Conservation (phyloP, 2,888 invertebrate species). For the Spisula solida region DNA sequence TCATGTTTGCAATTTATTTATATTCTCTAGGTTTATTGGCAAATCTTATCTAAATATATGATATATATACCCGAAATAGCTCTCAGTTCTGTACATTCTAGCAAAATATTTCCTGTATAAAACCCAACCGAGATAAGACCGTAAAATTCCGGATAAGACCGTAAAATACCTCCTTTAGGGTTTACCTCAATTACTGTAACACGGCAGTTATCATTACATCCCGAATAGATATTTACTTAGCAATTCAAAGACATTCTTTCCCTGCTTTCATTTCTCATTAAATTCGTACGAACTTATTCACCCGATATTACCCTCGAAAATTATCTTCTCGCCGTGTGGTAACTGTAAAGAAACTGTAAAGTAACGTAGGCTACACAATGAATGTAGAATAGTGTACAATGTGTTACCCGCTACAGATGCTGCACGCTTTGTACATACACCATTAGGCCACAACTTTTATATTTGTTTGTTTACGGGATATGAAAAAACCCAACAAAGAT, state of each 20-base stretch:
- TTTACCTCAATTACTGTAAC: background rate
- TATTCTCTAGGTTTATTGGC: background rate
- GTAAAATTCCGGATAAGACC: conserved; percentile 14
- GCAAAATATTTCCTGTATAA: conserved; percentile 8
- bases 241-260: background rate
- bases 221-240: background rate
- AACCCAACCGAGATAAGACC: background rate
- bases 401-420: background rate
- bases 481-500: too few species aligned
- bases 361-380: background rate
- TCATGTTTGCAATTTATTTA: background rate
- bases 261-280: background rate
- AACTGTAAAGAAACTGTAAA: background rate
- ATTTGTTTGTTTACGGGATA: too few species aligned
- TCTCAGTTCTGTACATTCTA: too few species aligned
- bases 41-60: background rate
- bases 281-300: conserved; percentile 2
- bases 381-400: background rate
- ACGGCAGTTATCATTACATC: background rate
- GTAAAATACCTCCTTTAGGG: background rate
- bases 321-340: background rate
- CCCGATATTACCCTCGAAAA: background rate
- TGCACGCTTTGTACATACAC: background rate
- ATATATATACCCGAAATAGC: background rate
- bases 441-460: background rate